Conservation (phyloP, 2,888 invertebrate species). For the Noctua janthina region DNA sequence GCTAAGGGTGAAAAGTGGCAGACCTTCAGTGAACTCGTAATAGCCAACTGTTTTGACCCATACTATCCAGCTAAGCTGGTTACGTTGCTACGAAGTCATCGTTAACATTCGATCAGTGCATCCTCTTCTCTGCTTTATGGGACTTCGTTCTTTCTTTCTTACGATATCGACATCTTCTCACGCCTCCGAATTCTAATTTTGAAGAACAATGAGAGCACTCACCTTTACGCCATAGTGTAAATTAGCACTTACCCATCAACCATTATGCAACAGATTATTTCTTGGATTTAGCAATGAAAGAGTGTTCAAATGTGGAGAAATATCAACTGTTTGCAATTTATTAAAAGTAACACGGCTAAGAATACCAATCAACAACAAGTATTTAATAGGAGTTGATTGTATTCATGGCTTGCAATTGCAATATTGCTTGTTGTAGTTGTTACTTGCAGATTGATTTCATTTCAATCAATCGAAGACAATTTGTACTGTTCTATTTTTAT, state of each 20-base stretch:
- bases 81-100: neutral
- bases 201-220: slow-evolving; percentile 21
- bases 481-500: slow-evolving; percentile 21
- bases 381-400: slow-evolving; percentile 31
- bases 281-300: neutral
- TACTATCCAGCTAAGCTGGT: neutral
- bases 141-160: neutral
- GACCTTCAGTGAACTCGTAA: neutral
- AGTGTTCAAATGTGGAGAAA: neutral
- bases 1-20: too few species aligned
- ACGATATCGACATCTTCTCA: slow-evolving; percentile 31
- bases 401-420: slow-evolving; percentile 20
- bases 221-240: slow-evolving; percentile 17
- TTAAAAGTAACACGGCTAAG: slow-evolving; percentile 1
- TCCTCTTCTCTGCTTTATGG: neutral
- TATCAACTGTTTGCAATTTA: neutral
- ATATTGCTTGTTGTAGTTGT: slow-evolving; percentile 18
- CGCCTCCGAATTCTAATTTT: slow-evolving; percentile 9
- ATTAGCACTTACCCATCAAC: slow-evolving; percentile 34
- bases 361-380: slow-evolving; percentile 9
- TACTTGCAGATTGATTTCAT: slow-evolving; percentile 43
- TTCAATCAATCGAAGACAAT: slow-evolving; percentile 27
- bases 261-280: slow-evolving; percentile 5
- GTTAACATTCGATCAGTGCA: neutral
- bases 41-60: neutral